Base-by-base conservation (phyloP, 2,888 invertebrate genomes). In the Leucophenga maculata region DNA sequence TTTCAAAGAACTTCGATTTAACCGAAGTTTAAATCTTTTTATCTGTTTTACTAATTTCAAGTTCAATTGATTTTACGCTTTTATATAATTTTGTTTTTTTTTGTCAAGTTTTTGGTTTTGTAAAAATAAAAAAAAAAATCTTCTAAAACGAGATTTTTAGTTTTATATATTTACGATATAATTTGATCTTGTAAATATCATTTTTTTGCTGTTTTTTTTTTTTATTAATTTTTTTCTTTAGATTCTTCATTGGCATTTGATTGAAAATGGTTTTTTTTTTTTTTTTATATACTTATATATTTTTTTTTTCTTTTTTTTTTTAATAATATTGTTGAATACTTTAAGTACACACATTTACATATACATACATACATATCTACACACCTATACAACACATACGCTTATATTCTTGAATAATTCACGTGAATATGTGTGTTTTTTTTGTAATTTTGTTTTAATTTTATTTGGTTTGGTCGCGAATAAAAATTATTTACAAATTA, bases 121-220 rank as follows among this genome's bases (percentile, higher is more conserved):
- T 62, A 60, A 39, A 68, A 68, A 68, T 72, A 74, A 75, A 73
- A 73, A 70, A 71, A 75, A 74, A 76, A 76, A 74, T 75, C 74
- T 75, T 77, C 77, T 77, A 77, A 77, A 78, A 77, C 77, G 76
- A 78, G 77, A 77, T 76, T 75, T 74, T 74, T 72, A 55, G 64
- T 68, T 70, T 52, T 46, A 68, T 64, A 20, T 22, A 18, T 22
- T 65, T 50, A 31, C 11, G 9, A 48, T 65, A 48, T 6, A 31
- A 31, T 57, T 16, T 20, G 52, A 20, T 20, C 8, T 52, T 52
- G 16, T 52, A 52, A 16, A 52, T 13, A 57, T 26, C 57, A 26
- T 26, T 26, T 46, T n/a, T 64, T 46, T 64, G 9, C 46, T 32
- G 20, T 46, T 64, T 4, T 46, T 20, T 48, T 48, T 64, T 48